A percentile compares a stretch with the other conserved stretches of the same genome.
phyloP scores from a whole-genome alignment of 2,113 vertebrate species.

The Abramis brama region DNA sequence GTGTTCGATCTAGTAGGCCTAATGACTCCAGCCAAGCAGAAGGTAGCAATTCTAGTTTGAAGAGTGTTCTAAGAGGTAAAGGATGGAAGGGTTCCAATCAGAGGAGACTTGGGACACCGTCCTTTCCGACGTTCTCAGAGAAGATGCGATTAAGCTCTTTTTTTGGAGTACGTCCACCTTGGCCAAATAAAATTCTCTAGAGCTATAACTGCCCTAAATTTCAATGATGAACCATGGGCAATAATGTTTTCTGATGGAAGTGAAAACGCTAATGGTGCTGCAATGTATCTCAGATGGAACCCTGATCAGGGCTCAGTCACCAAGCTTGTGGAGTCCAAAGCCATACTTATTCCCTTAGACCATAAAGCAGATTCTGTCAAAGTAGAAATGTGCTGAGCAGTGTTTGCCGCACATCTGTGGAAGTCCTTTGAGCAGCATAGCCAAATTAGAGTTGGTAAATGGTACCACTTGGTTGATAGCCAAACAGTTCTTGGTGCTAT shows the following conservation, averaged over 20 bases:
- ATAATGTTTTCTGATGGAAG: neutral
- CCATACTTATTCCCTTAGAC: neutral
- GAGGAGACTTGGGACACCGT: constrained; percentile 41
- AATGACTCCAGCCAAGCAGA: neutral
- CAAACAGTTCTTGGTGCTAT: neutral
- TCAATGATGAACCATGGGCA: neutral
- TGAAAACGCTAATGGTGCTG: neutral
- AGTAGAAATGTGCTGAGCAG: neutral
- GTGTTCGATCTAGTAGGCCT: constrained; percentile 43
- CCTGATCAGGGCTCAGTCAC: neutral
- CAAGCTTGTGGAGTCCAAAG: constrained; percentile 5
- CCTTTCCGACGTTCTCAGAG: constrained; percentile 23
- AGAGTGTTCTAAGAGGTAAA: constrained; percentile 42
- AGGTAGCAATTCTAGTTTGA: constrained; percentile 30
- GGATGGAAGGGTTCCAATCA: neutral
- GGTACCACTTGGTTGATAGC: neutral
- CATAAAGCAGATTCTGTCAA: neutral
- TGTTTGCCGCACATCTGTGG: neutral
- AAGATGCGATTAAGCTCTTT: neutral
- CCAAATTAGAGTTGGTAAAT: neutral
- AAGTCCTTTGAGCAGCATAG: neutral
- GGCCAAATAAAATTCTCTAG: neutral
- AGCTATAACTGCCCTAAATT: neutral
- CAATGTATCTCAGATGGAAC: neutral
- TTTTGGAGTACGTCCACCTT: neutral